Base-by-base conservation (phyloP, 2,888 invertebrate genomes). In the Cetonia aurata region DNA sequence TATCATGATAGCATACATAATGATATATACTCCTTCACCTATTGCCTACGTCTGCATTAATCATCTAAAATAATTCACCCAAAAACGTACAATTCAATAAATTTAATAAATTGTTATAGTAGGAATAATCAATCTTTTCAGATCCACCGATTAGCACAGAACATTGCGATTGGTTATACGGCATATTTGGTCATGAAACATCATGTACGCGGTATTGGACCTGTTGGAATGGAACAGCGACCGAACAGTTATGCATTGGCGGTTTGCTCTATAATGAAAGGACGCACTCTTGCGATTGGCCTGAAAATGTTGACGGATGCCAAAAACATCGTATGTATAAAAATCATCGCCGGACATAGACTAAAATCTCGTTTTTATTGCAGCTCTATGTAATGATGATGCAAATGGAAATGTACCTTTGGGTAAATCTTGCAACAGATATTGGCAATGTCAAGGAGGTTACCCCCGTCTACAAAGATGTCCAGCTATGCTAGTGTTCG, bases 201-300 rank as follows among this genome's bases (percentile, higher is more conserved):
- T 95, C 95, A 0, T 96, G 96, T 86, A 96, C 96, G 3, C 88
- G 96, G 59, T 96, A 96, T 83, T 96, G 96, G 96, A 96, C 96
- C 0, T 96, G 96, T 83, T 96, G 96, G 96, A 96, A 96, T 84
- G 96, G 96, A 13, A 96, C 96, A 0, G 93, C 95, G 10, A 95
- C 95, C 0, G 96, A 96, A 81, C 96, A 96, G 83, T 90, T 95
- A 66, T 96, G 96, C 85, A 96, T 96, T 80, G 96, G 96, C 25
- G 96, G 96, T 0, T 89, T 96, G 55, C 88, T 96, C 31, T 96
- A 96, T 88, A 96, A 96, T 82, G 96, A 96, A 85, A 90, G 92
- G 79, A 93, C 95, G 0, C 94, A 96, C 83, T 94, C 95, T 57
- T 96, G 96, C 83, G 96, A 96, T 84, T 96, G 96, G 96, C 96